Percentiles rank a stretch among this genome's conserved stretches.
Evolutionary conservation across 2,113 vertebrate species (phyloP).

Genomic region (Mobula birostris): DNA sequence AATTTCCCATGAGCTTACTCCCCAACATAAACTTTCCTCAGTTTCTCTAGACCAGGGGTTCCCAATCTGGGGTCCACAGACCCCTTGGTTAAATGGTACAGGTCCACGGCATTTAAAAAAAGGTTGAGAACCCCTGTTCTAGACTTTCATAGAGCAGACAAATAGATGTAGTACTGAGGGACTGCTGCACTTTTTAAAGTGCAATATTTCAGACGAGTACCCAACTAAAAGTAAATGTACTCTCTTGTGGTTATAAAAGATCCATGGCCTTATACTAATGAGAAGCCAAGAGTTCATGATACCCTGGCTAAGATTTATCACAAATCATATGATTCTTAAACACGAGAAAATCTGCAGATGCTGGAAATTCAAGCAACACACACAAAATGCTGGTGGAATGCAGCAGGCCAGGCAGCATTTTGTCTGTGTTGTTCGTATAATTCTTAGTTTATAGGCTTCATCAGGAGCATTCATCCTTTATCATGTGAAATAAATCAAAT

Average conservation of each 20-base stretch:
- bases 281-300: background rate
- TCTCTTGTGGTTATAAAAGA: background rate
- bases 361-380: no score
- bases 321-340: background rate
- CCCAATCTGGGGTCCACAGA: no score
- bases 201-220: background rate
- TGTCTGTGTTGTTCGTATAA: no score
- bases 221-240: background rate
- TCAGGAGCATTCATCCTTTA: no score
- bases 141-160: background rate
- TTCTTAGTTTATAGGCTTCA: no score
- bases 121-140: background rate
- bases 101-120: no score
- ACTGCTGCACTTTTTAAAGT: background rate
- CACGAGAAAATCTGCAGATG: no score
- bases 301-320: background rate
- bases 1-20: background rate
- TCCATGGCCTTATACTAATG: no score
- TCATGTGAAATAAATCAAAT: no score
- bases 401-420: no score
- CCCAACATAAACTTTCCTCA: background rate
- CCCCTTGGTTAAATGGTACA: no score
- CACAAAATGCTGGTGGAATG: no score
- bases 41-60: background rate
- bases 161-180: background rate